phyloP scores from a whole-genome alignment of 2,797 vertebrate species.

The Sebastiscus albofasciatus region DNA sequence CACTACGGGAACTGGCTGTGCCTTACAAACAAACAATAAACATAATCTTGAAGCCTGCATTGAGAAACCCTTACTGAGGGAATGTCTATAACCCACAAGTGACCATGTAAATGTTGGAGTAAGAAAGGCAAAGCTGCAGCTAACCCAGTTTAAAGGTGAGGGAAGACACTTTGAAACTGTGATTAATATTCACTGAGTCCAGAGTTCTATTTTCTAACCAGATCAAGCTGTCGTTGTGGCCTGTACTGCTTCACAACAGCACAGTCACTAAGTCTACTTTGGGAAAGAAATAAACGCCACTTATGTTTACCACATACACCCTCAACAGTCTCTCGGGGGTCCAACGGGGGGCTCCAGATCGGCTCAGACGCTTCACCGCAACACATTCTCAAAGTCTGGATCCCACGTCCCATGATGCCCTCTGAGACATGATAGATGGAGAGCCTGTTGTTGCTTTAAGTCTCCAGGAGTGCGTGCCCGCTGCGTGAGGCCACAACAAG shows the following conservation, averaged over 20 bases:
- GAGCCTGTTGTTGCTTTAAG: constrained; percentile 23
- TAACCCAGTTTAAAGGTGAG: neutral
- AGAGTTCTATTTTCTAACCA: constrained; percentile 13
- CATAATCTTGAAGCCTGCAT: neutral
- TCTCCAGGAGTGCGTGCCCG: constrained; percentile 17
- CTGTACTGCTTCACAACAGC: constrained; percentile 1
- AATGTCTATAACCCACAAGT: neutral
- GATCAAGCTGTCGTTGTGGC: neutral
- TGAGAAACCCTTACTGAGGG: neutral
- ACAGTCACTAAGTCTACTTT: constrained; percentile 2
- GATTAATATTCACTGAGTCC: neutral
- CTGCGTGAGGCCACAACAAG: constrained; percentile 35
- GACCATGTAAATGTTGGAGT: neutral
- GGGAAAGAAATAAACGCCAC: constrained; percentile 4
- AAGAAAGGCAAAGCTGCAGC: neutral
- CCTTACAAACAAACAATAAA: neutral
- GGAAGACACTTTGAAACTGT: neutral
- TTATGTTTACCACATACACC: constrained; percentile 34
- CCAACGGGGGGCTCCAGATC: constrained; percentile 16
- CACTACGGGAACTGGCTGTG: constrained; percentile 50
- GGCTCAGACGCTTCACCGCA: constrained; percentile 20
- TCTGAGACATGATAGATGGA: constrained; percentile 44
- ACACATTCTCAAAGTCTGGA: constrained; percentile 3
- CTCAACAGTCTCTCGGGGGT: constrained; percentile 15
- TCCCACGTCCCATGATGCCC: constrained; percentile 47